Percentiles rank a stretch among this genome's conserved stretches.
Conservation (phyloP, 2,797 vertebrate species). For the Rhinella marina region DNA sequence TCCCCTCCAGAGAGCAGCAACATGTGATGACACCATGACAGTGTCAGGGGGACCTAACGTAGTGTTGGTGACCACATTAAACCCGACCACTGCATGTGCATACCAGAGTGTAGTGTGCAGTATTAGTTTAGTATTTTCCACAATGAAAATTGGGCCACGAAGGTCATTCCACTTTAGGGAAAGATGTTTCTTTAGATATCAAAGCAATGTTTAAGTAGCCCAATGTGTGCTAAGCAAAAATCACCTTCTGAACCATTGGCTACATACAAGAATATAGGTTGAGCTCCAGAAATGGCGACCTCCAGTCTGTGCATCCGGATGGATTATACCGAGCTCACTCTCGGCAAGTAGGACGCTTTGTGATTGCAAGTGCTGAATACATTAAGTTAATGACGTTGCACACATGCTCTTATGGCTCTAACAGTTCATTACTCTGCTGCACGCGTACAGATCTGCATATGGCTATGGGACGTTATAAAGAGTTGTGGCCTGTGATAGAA, state of each 20-base stretch:
- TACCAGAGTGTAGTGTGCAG: not conserved
- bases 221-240: not conserved
- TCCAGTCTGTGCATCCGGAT: not conserved
- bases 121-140: too few species aligned
- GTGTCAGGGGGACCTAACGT: too few species aligned
- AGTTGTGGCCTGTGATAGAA: conserved; percentile 60
- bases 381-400: conserved; percentile 58
- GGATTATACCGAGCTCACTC: not conserved
- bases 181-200: not conserved
- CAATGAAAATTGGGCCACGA: too few species aligned
- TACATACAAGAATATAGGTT: not conserved
- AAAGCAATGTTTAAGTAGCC: not conserved
- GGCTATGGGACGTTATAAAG: conserved; percentile 52
- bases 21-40: too few species aligned
- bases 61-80: too few species aligned
- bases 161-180: not conserved
- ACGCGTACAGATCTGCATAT: conserved; percentile 28
- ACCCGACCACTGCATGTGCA: too few species aligned
- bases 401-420: conserved; percentile 54
- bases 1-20: too few species aligned
- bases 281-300: not conserved
- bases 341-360: conserved; percentile 12
- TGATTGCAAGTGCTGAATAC: conserved; percentile 19
- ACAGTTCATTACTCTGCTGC: conserved; percentile 57
- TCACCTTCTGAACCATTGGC: not conserved